Percentiles rank a stretch among this genome's conserved stretches.
Conservation (phyloP, 2,113 vertebrate genomes). For the Syngnathoides biaculeatus region DNA sequence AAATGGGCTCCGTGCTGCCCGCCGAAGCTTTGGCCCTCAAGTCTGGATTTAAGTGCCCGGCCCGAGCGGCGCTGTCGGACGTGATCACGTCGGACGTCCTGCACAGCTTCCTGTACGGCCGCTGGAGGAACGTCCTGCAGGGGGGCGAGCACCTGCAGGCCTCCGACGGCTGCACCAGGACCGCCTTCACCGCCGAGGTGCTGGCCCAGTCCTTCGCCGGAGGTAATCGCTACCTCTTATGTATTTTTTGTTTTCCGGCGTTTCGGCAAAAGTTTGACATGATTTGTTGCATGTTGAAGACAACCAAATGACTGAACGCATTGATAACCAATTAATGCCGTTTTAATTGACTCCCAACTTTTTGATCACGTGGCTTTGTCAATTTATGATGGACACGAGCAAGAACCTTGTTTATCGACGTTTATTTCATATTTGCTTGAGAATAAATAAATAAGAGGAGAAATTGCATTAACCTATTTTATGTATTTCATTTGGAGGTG, state of each 20-base stretch:
- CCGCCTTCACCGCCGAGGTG: constrained; percentile 94
- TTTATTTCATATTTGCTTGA: too few species aligned
- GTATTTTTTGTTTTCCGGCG: not conserved
- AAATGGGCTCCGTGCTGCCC: constrained; percentile 91
- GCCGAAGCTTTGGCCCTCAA: constrained; percentile 87
- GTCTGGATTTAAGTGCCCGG: constrained; percentile 82
- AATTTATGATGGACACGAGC: not conserved
- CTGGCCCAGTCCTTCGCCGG: constrained; percentile 94
- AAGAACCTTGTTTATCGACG: too few species aligned
- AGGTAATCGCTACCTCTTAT: constrained; percentile 68
- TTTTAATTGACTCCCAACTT: not conserved
- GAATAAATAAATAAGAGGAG: not conserved
- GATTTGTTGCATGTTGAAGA: not conserved
- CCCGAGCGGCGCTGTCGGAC: constrained; percentile 84
- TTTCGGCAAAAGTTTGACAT: too few species aligned
- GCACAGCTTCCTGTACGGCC: constrained; percentile 94
- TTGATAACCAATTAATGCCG: too few species aligned
- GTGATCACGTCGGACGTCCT: constrained; percentile 96
- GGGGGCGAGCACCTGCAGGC: constrained; percentile 79
- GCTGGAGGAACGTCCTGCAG: constrained; percentile 92
- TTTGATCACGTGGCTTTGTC: not conserved
- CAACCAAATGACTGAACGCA: not conserved
- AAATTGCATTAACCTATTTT: not conserved
- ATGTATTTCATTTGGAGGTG: too few species aligned
- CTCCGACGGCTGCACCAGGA: constrained; percentile 82